Percentiles rank a stretch among this genome's conserved stretches.
Evolutionary conservation across 2,113 vertebrate genomes (phyloP).

Genomic region (Leucoraja erinaceus): DNA sequence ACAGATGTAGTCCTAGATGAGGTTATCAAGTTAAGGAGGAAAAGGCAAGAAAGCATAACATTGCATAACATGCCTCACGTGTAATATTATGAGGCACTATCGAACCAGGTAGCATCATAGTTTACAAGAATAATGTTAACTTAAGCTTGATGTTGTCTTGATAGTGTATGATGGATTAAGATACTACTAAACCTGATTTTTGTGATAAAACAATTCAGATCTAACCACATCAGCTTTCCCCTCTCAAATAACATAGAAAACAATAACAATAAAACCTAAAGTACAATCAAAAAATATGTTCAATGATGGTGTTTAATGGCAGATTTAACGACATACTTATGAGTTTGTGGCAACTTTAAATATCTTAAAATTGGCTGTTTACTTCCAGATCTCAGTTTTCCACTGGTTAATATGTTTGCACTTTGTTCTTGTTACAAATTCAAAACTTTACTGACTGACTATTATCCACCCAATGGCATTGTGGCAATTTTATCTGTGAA

Average conservation of each 20-base stretch:
- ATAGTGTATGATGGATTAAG: not conserved
- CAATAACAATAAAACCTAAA: too few relatives aligned
- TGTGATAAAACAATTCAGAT: not conserved
- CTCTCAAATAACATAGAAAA: too few relatives aligned
- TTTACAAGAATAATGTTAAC: not conserved
- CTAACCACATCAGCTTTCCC: too few relatives aligned
- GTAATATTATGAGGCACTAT: not conserved
- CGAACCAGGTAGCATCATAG: not conserved
- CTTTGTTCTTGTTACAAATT: not conserved
- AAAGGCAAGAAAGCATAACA: not conserved
- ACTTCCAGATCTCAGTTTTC: too few relatives aligned
- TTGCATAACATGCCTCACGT: not conserved
- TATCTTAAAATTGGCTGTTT: too few relatives aligned
- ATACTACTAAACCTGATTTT: not conserved
- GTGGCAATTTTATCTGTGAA: not conserved
- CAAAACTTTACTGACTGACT: not conserved
- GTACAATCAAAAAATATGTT: too few relatives aligned
- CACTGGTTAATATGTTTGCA: too few relatives aligned
- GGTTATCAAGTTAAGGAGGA: not conserved
- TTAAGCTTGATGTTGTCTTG: too few relatives aligned
- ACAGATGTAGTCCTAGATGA: not conserved
- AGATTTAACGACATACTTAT: too few relatives aligned
- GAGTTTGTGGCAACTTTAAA: too few relatives aligned
- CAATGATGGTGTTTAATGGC: too few relatives aligned
- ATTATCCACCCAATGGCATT: not conserved